A percentile compares a stretch with the other conserved stretches of the same genome.
Evolutionary conservation across 2,113 vertebrate species (phyloP).

Genomic region (Pygathrix nemaeus): DNA sequence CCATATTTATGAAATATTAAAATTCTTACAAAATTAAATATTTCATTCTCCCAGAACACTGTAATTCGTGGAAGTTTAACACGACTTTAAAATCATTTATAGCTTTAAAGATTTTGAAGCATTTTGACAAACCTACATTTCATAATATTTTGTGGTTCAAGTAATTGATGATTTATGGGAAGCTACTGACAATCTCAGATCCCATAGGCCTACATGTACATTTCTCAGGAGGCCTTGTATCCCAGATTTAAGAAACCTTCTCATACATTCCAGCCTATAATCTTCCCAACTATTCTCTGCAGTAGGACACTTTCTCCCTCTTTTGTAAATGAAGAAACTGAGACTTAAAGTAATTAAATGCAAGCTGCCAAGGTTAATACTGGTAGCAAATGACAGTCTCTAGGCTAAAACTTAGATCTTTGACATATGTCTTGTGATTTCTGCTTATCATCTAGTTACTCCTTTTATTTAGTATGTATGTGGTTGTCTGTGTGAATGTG

Average conservation of each 20-base stretch:
- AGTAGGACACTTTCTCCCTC: neutral
- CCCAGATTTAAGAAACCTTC: neutral
- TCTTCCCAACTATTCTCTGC: neutral
- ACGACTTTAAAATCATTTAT: neutral
- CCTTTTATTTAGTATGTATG: neutral
- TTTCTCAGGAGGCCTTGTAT: neutral
- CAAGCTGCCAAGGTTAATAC: neutral
- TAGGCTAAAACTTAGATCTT: neutral
- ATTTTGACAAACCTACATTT: neutral
- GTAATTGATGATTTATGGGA: neutral
- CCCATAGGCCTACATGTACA: neutral
- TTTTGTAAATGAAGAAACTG: neutral
- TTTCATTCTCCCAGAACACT: neutral
- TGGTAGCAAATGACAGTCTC: neutral
- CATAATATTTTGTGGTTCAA: neutral
- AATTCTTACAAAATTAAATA: slow-evolving; percentile 9
- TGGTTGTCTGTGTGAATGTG: neutral
- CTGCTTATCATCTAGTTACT: neutral
- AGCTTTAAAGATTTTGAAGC: neutral
- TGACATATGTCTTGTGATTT: neutral
- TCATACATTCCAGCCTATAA: neutral
- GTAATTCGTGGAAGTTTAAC: neutral
- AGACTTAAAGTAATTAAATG: neutral
- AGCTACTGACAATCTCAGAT: neutral
- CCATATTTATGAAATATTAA: neutral